phyloP scores from a whole-genome alignment of 2,113 vertebrate species.

The Hipposideros armiger region DNA sequence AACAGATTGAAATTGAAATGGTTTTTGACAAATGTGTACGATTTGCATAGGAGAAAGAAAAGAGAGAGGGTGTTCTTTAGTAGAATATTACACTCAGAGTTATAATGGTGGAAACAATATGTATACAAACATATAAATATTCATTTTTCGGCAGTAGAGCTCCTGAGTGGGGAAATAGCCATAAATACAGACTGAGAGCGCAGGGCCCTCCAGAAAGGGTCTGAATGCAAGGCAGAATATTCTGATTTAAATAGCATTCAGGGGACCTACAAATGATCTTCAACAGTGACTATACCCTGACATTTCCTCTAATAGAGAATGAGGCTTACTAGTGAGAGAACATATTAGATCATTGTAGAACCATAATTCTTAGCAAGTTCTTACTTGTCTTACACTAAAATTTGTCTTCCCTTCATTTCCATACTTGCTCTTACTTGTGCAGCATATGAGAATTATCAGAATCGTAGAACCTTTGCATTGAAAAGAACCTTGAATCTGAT shows the following conservation, averaged over 20 bases:
- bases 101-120: slow-evolving; percentile 14
- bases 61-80: not conserved
- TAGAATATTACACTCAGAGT: slow-evolving; percentile 30
- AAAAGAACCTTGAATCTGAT: slow-evolving; percentile 45
- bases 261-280: slow-evolving; percentile 69
- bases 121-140: slow-evolving; percentile 50
- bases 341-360: slow-evolving; percentile 12
- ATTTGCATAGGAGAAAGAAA: not conserved
- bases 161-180: not conserved
- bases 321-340: slow-evolving; percentile 38
- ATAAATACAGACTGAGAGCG: slow-evolving; percentile 65
- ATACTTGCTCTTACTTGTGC: not conserved
- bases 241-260: slow-evolving; percentile 70
- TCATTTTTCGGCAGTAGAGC: slow-evolving; percentile 33
- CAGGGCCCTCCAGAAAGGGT: not conserved
- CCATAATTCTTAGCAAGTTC: slow-evolving; percentile 63
- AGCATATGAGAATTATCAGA: slow-evolving; percentile 31
- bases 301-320: slow-evolving; percentile 56
- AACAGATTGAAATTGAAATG: not conserved
- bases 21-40: slow-evolving; percentile 21
- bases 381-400: slow-evolving; percentile 50
- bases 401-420: slow-evolving; percentile 67
- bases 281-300: slow-evolving; percentile 64
- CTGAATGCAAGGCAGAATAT: slow-evolving; percentile 57
- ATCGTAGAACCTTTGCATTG: not conserved